Evolutionary conservation across 2,888 invertebrate genomes (phyloP).

Genomic region (Allygus modestus): DNA sequence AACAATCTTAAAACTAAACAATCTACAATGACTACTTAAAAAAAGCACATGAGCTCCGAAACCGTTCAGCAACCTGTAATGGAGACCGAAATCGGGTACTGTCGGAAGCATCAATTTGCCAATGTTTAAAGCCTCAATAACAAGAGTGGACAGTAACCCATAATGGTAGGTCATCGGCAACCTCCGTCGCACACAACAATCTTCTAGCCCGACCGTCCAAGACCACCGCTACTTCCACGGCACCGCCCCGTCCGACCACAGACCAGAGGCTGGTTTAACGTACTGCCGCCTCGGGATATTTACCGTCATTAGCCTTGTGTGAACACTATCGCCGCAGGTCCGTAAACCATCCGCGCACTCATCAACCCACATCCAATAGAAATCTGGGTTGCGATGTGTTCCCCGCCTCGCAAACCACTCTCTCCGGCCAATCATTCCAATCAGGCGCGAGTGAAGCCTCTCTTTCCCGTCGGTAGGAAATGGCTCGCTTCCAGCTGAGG

Average conservation of each 20-base stretch:
- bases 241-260: neutral
- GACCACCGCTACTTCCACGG: conserved; percentile 1
- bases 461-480: neutral
- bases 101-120: too few species aligned
- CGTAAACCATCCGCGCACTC: conserved; percentile 7
- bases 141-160: too few species aligned
- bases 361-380: conserved; percentile 37
- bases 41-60: too few species aligned
- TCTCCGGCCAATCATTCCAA: conserved; percentile 9
- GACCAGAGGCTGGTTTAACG: neutral
- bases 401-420: neutral
- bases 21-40: too few species aligned
- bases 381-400: conserved; percentile 24
- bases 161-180: too few species aligned
- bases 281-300: neutral
- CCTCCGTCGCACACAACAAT: too few species aligned
- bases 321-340: neutral
- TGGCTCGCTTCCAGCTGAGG: neutral
- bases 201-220: neutral
- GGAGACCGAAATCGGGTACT: too few species aligned
- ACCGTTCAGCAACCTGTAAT: too few species aligned
- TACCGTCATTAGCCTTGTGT: neutral
- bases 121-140: too few species aligned
- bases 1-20: too few species aligned
- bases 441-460: conserved; percentile 6